phyloP scores from a whole-genome alignment of 2,113 vertebrate species.

The Chiloscyllium plagiosum region DNA sequence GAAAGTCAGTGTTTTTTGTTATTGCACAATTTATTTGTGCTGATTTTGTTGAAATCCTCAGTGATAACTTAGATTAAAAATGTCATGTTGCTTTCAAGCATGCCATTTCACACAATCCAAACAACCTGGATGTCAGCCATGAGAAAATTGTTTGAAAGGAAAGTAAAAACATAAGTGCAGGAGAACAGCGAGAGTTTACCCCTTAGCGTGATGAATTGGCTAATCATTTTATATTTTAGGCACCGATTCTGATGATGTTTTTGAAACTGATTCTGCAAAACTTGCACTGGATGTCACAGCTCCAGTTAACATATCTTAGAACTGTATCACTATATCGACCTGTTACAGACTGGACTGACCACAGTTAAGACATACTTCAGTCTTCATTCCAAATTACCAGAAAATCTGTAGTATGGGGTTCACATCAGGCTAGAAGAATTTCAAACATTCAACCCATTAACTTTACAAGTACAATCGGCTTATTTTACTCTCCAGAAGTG shows the following conservation, averaged over 20 bases:
- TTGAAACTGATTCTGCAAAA: background rate
- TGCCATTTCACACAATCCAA: background rate
- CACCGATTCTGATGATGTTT: background rate
- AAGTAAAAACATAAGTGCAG: background rate
- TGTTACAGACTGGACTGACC: background rate
- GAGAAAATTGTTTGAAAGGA: background rate
- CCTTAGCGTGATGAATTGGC: background rate
- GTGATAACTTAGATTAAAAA: background rate
- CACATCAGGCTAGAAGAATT: constrained; percentile 52
- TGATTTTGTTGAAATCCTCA: background rate
- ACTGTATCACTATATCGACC: background rate
- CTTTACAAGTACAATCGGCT: constrained; percentile 42
- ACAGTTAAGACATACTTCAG: background rate
- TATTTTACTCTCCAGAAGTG: constrained; percentile 26
- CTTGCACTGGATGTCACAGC: background rate
- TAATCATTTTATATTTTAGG: background rate
- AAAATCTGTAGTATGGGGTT: background rate
- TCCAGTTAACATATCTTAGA: background rate
- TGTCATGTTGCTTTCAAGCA: background rate
- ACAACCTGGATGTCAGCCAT: too few relatives aligned
- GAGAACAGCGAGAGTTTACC: too few relatives aligned
- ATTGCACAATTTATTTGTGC: background rate
- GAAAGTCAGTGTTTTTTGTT: background rate
- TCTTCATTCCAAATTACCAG: background rate
- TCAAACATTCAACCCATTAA: constrained; percentile 55